These are phyloP conservation scores for Bellardia pandia DNA, from an alignment of 2,888 invertebrate genomes.

Conservation along the genomic window DNA sequence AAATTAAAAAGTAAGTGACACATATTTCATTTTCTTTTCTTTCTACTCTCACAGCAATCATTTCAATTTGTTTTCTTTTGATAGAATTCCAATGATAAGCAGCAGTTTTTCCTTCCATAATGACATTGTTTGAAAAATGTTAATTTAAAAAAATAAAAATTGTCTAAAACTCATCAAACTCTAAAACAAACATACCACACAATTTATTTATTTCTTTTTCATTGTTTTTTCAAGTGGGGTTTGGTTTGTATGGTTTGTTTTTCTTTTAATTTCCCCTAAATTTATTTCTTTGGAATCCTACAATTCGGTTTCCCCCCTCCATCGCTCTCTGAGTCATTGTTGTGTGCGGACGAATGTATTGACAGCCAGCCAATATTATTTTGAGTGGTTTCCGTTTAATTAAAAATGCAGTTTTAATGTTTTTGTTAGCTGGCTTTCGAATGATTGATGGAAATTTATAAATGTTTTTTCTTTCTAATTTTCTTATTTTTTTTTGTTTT, in stretches of 20 bases:
- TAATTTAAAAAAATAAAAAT: slow-evolving; percentile 62
- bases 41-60: not conserved
- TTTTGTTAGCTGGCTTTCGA: not conserved
- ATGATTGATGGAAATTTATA: slow-evolving; percentile 42
- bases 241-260: slow-evolving; percentile 1
- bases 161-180: slow-evolving; percentile 55
- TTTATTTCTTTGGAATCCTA: slow-evolving; percentile 19
- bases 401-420: slow-evolving; percentile 54
- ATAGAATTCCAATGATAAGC: slow-evolving; percentile 56
- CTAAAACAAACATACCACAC: slow-evolving; percentile 35
- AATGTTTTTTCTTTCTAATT: not conserved
- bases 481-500: not conserved
- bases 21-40: slow-evolving; percentile 23
- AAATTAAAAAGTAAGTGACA: slow-evolving; percentile 30
- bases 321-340: slow-evolving; percentile 33
- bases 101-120: not conserved
- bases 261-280: not conserved
- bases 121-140: slow-evolving; percentile 59
- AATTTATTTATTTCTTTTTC: slow-evolving; percentile 44
- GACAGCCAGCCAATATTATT: slow-evolving; percentile 68
- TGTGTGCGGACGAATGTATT: slow-evolving; percentile 45
- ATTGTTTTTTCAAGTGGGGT: slow-evolving; percentile 54
- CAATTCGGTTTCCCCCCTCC: not conserved
- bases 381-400: slow-evolving; percentile 67
- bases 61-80: slow-evolving; percentile 49